A percentile compares a stretch with the other conserved stretches of the same genome.
These are phyloP conservation scores for Xenopus petersii DNA, from an alignment of 2,797 vertebrate species.

Conservation along the genomic window DNA sequence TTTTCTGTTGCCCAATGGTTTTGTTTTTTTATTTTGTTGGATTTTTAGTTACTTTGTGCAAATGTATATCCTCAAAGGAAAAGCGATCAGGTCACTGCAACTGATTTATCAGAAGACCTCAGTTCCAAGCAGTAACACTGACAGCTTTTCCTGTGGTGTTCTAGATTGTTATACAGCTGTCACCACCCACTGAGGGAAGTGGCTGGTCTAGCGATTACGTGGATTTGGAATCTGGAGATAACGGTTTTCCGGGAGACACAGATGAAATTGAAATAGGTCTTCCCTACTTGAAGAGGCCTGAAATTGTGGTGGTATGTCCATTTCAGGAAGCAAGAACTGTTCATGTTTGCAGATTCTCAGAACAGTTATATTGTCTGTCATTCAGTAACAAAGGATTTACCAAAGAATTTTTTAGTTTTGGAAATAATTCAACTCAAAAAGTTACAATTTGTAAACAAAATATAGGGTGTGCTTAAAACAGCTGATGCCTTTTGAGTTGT, in stretches of 20 bases:
- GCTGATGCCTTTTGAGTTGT: background rate
- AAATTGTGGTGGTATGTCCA: constrained; percentile 68
- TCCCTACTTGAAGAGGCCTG: constrained; percentile 57
- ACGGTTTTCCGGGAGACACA: constrained; percentile 66
- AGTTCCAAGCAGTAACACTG: constrained; percentile 40
- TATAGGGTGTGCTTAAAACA: background rate
- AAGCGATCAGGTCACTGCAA: background rate
- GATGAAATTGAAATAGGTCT: constrained; percentile 60
- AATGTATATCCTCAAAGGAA: constrained; percentile 13
- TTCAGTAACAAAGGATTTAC: no score
- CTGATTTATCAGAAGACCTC: constrained; percentile 1
- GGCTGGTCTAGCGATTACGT: constrained; percentile 75
- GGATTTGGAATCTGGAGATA: constrained; percentile 78
- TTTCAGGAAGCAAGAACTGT: constrained; percentile 18
- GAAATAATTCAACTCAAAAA: background rate
- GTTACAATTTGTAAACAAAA: background rate
- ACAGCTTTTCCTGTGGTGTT: constrained; percentile 50
- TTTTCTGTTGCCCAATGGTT: background rate
- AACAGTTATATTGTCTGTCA: background rate
- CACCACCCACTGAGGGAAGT: constrained; percentile 77
- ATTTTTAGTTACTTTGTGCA: background rate
- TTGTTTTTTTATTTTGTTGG: background rate
- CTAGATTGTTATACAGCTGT: constrained; percentile 83
- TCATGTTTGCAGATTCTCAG: background rate
- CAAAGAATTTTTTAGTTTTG: no score